phyloP scores from a whole-genome alignment of 1,140 invertebrate genomes.

The Sycophaga agraensis region DNA sequence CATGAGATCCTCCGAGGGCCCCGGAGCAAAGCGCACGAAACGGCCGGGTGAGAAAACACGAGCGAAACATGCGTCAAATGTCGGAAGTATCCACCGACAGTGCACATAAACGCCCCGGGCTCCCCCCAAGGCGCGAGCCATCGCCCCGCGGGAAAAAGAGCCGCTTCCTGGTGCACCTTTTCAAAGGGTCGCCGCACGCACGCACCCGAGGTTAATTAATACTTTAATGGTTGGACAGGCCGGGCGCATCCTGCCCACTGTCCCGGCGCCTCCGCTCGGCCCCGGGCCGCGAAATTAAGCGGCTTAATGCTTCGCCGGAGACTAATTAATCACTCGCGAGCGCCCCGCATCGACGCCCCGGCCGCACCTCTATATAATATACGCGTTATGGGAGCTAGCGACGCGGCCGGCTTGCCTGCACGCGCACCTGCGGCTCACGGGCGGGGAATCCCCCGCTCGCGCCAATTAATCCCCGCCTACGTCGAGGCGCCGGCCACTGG shows the following conservation, averaged over 20 bases:
- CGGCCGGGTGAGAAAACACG: not conserved
- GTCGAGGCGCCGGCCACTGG: not conserved
- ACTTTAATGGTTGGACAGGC: no score
- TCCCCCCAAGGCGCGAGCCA: no score
- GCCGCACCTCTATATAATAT: not conserved
- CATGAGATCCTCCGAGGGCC: not conserved
- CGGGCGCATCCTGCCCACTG: not conserved
- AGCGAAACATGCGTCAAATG: not conserved
- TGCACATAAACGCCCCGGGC: no score
- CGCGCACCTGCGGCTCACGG: not conserved
- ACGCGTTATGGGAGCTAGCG: not conserved
- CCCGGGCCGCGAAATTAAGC: constrained; percentile 11
- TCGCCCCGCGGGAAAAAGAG: no score
- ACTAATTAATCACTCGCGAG: constrained; percentile 16
- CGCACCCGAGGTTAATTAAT: no score
- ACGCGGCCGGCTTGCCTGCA: not conserved
- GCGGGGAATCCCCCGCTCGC: not conserved
- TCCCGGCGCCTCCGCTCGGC: no score
- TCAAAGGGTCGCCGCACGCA: no score
- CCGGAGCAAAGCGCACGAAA: constrained; percentile 4
- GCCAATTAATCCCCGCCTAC: constrained; percentile 6
- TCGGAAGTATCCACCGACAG: not conserved
- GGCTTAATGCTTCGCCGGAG: constrained; percentile 2
- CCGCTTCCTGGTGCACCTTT: no score
- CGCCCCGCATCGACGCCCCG: not conserved